phyloP scores from a whole-genome alignment of 2,888 invertebrate genomes.

The Altica lythri region DNA sequence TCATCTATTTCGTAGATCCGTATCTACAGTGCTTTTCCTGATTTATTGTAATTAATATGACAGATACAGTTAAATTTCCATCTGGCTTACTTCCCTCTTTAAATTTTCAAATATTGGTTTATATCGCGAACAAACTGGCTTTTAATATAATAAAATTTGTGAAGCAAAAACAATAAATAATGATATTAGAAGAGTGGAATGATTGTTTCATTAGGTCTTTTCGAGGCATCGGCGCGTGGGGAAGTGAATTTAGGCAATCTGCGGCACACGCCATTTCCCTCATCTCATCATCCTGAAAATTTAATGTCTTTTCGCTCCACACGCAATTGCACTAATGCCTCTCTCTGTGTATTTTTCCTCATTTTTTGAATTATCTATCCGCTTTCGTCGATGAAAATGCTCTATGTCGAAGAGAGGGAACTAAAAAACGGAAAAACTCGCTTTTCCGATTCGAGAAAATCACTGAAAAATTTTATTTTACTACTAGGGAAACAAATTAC shows the following conservation, averaged over 20 bases:
- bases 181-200: conserved; percentile 25
- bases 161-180: conserved; percentile 17
- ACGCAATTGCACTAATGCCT: conserved; percentile 56
- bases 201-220: conserved; percentile 49
- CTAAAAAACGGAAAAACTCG: conserved; percentile 16
- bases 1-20: no score
- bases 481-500: conserved; percentile 19
- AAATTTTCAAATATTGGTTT: no score
- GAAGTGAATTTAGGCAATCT: conserved; percentile 54
- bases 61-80: no score
- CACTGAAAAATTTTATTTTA: conserved; percentile 11
- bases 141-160: neutral
- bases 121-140: neutral
- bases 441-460: conserved; percentile 22
- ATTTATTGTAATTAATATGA: no score
- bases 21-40: no score
- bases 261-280: conserved; percentile 55
- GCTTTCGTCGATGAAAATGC: no score
- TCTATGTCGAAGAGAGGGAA: conserved; percentile 6
- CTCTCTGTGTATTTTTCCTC: conserved; percentile 49
- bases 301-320: conserved; percentile 54
- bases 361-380: conserved; percentile 36
- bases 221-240: conserved; percentile 26
- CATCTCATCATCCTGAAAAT: conserved; percentile 56
- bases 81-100: no score